Percentiles rank a stretch among this genome's conserved stretches.
Conservation (phyloP, 2,888 invertebrate species). For the Cosmorhoe ocellata region DNA sequence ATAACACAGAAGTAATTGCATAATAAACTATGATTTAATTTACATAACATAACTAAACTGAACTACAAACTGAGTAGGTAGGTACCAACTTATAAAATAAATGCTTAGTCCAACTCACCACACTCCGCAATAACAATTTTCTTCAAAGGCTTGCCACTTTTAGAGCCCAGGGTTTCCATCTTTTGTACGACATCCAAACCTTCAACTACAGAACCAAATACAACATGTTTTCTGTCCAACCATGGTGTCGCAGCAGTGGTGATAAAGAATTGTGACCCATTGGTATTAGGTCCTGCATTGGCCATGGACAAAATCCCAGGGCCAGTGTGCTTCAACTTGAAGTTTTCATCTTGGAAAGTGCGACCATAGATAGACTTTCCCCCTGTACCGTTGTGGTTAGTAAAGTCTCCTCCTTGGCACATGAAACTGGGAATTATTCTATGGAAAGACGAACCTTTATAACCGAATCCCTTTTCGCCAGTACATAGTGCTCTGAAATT, state of each 20-base stretch:
- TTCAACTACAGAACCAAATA: conserved; percentile 95
- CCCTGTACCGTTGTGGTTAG: conserved; percentile 95
- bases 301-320: conserved; percentile 97
- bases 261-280: conserved; percentile 98
- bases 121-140: conserved; percentile 90
- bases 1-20: too few species aligned
- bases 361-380: conserved; percentile 99
- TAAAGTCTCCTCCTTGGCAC: conserved; percentile 98
- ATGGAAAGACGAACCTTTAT: conserved; percentile 95
- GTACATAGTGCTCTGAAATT: conserved; percentile 96
- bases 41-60: conserved; percentile 23
- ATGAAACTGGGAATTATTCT: conserved; percentile 96
- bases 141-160: conserved; percentile 92
- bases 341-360: conserved; percentile 97
- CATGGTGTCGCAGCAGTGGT: conserved; percentile 96
- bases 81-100: too few species aligned
- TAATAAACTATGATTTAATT: conserved; percentile 1
- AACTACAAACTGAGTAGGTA: conserved; percentile 4
- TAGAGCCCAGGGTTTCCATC: conserved; percentile 91
- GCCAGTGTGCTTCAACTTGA: conserved; percentile 94
- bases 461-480: conserved; percentile 86
- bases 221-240: conserved; percentile 97
- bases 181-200: conserved; percentile 96
- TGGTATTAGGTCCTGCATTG: conserved; percentile 97
- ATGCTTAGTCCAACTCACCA: conserved; percentile 86